Evolutionary conservation across 92 coral and sea anemone genomes (phyloP).

Genomic region (Metridium senile): DNA sequence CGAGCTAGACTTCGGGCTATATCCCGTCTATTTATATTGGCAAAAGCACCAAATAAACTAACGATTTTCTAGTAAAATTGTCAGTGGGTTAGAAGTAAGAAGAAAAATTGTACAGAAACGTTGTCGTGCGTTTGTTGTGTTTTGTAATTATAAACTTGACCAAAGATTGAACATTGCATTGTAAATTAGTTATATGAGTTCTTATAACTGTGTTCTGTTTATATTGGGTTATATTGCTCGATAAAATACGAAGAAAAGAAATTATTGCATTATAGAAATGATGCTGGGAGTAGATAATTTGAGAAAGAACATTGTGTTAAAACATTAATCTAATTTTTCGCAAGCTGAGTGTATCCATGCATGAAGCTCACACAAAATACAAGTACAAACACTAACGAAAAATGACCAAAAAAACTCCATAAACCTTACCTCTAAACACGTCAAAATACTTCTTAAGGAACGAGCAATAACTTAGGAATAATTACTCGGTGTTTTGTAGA

Average conservation of each 20-base stretch:
- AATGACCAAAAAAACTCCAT: background rate
- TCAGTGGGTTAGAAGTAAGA: background rate
- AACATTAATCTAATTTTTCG: constrained; percentile 17
- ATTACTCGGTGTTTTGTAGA: background rate
- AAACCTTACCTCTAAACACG: constrained; percentile 24
- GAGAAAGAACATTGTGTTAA: background rate
- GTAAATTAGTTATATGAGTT: background rate
- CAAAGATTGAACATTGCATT: no score
- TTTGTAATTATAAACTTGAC: no score
- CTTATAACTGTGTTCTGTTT: background rate
- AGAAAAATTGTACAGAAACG: background rate
- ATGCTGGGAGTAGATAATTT: background rate
- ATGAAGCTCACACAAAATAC: constrained; percentile 13
- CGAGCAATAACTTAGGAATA: background rate
- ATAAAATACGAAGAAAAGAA: background rate
- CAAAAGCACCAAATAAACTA: background rate
- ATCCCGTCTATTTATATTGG: no score
- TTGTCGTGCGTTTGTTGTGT: background rate
- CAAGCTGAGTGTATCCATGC: constrained; percentile 7
- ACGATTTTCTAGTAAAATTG: background rate
- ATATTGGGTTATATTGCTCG: background rate
- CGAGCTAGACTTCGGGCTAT: no score
- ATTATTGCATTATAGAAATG: background rate
- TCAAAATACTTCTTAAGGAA: constrained; percentile 1
- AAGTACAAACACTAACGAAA: constrained; percentile 20